phyloP scores from a whole-genome alignment of 1,140 invertebrate species.

The Rhyacophila brunnea region DNA sequence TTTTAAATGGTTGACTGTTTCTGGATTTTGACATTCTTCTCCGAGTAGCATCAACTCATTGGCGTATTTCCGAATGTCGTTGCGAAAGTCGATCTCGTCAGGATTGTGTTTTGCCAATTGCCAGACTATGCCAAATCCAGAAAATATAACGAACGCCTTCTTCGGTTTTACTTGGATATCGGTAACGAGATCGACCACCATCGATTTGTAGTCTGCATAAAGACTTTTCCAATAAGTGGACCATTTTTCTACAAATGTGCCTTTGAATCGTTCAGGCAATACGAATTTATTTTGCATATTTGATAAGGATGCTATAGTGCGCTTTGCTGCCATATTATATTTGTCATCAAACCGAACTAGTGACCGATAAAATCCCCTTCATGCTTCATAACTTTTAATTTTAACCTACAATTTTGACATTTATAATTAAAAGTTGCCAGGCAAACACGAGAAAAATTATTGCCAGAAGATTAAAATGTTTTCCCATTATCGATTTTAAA shows the following conservation, averaged over 20 bases:
- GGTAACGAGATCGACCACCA: conserved; percentile 55
- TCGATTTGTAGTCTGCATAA: conserved; percentile 61
- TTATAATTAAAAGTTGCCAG: no score
- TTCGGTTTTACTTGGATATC: conserved; percentile 58
- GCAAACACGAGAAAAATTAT: no score
- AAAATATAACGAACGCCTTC: conserved; percentile 53
- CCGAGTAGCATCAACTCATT: conserved; percentile 68
- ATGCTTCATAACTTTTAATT: no score
- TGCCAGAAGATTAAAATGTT: no score
- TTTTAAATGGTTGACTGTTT: conserved; percentile 63
- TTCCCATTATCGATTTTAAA: no score
- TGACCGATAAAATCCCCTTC: no score
- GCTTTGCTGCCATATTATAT: no score
- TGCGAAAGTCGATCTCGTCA: conserved; percentile 60
- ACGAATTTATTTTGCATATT: conserved; percentile 39
- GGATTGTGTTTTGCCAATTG: conserved; percentile 63
- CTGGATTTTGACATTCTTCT: conserved; percentile 64
- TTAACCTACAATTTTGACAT: no score
- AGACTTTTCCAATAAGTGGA: conserved; percentile 62
- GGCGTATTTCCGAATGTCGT: conserved; percentile 56
- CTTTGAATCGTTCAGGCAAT: conserved; percentile 57
- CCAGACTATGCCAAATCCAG: conserved; percentile 45
- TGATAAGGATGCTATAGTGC: not conserved
- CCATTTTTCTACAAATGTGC: conserved; percentile 65
- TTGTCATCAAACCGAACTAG: no score